Conservation (phyloP, 2,888 invertebrate genomes). For the Agriopis leucophaearia region DNA sequence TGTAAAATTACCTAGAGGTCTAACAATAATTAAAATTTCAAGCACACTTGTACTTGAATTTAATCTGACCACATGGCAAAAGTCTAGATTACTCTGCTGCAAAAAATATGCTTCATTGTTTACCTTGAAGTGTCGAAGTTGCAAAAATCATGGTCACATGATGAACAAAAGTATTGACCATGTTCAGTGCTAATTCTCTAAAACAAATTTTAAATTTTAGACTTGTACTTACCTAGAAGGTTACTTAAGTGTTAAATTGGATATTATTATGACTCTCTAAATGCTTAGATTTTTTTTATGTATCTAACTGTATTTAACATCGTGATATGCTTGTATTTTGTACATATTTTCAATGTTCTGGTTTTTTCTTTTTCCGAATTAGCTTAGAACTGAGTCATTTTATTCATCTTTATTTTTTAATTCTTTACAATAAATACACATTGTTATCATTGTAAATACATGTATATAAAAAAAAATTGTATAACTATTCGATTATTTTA, state of each 20-base stretch:
- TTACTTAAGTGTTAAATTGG: neutral
- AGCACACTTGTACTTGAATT: conserved; percentile 3
- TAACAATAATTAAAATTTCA: neutral
- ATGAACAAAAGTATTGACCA: neutral
- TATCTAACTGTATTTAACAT: too few species aligned
- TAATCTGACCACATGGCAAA: neutral
- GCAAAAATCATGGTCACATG: neutral
- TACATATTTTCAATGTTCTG: too few species aligned
- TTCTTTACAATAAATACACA: too few species aligned
- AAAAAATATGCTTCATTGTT: conserved; percentile 1
- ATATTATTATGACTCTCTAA: neutral
- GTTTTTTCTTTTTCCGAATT: too few species aligned
- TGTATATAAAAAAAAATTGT: too few species aligned
- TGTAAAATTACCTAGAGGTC: neutral
- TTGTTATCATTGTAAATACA: too few species aligned
- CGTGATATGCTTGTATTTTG: too few species aligned
- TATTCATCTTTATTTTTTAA: too few species aligned
- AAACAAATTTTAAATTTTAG: conserved; percentile 8
- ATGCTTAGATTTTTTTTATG: neutral
- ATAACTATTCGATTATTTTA: too few species aligned
- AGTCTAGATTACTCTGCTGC: neutral
- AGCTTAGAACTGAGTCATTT: too few species aligned
- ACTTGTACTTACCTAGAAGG: neutral
- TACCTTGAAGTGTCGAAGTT: conserved; percentile 10
- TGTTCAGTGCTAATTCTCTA: neutral